Base-by-base conservation (phyloP, 2,797 vertebrate species). In the Halcyon smyrnensis region DNA sequence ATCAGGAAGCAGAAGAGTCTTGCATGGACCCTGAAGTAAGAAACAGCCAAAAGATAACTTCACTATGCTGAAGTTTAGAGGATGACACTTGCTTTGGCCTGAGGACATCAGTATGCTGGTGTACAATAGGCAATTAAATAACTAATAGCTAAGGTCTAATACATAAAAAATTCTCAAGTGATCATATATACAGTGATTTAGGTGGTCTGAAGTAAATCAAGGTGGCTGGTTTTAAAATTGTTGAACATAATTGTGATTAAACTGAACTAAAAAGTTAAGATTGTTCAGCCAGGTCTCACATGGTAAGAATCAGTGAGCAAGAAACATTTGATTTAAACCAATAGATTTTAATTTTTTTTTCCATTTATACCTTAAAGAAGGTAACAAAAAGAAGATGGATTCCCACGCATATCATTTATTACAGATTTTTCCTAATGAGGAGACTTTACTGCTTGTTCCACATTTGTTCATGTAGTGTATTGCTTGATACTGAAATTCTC, bases 21-120 rank as follows among this genome's bases (percentile, higher is more conserved):
- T 2, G 2, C 2, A 2, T 48, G 27, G 28, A 19, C 13, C 14
- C 43, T 0, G 0, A 63, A 95, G 36, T 73, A 76, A 59, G 39
- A 79, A 85, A 34, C 8, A 39, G 43, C 65, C 57, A 56, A 80
- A 84, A 91, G 18, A 7, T 68, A 46, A 73, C 46, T 75, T 84
- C 2, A 63, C 43, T 32, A 34, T 70, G 21, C 39, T 64, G 10
- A 82, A 70, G 23, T 76, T 59, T 30, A 45, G 56, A 37, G 69
- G 13, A 62, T n/a, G n/a, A 16, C 24, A 15, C 12, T 54, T 25
- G 5, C 37, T 89, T 90, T 62, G 67, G 21, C 57, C 50, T 36
- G 37, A 83, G 68, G 11, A 67, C 20, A 28, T 60, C 8, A 8
- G 8, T 69, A 21, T 34, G 41, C 68, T 71, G 15, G 16, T 50